Percentiles rank a stretch among this genome's conserved stretches.
Evolutionary conservation across 2,113 vertebrate species (phyloP).

Genomic region (Callospermophilus lateralis): DNA sequence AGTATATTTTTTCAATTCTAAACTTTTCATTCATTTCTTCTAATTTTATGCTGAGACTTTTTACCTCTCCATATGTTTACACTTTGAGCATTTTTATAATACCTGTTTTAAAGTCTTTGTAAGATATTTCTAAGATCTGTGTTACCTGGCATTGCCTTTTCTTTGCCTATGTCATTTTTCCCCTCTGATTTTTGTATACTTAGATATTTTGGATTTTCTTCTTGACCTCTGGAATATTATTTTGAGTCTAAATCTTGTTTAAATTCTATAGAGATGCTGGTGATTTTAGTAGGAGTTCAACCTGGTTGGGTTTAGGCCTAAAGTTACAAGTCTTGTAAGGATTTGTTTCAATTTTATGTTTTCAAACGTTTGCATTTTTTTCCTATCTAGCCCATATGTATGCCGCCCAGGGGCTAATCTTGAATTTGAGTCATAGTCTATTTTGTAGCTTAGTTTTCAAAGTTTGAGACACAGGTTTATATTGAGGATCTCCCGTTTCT

Average conservation of each 20-base stretch:
- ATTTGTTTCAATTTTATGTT: background rate
- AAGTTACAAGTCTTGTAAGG: background rate
- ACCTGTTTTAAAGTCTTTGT: background rate
- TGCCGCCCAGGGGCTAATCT: background rate
- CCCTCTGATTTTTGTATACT: background rate
- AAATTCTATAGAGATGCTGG: background rate
- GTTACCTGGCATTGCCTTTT: background rate
- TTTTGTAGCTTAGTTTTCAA: background rate
- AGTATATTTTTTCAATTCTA: background rate
- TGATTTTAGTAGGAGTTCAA: background rate
- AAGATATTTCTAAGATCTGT: background rate
- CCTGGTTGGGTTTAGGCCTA: background rate
- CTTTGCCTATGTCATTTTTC: background rate
- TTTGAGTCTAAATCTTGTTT: background rate
- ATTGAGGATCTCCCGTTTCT: background rate
- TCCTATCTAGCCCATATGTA: background rate
- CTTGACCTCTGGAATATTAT: background rate
- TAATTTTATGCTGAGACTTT: background rate
- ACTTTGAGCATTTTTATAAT: background rate
- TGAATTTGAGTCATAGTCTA: background rate
- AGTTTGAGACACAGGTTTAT: background rate
- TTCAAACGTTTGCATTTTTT: background rate
- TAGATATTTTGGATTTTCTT: background rate
- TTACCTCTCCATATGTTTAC: background rate
- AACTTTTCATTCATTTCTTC: background rate